These are phyloP conservation scores for Glossosoma conforme DNA, from an alignment of 1,140 invertebrate genomes.

Conservation along the genomic window DNA sequence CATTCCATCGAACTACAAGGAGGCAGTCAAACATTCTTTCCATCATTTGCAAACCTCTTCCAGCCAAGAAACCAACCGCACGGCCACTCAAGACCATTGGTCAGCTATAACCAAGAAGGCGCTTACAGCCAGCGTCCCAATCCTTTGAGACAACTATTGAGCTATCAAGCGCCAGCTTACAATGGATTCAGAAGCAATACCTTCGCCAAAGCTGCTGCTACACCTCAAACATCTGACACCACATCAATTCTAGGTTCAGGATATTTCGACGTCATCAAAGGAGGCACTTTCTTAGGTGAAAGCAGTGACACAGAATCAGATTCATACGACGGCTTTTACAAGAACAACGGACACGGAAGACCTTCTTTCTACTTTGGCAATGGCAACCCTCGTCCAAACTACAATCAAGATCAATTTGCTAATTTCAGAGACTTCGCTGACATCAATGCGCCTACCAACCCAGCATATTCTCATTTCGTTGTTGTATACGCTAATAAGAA, in stretches of 20 bases:
- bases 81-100: slow-evolving; percentile 36
- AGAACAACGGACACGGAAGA: slow-evolving; percentile 63
- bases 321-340: slow-evolving; percentile 55
- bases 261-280: slow-evolving; percentile 82
- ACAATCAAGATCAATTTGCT: slow-evolving; percentile 71
- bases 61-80: slow-evolving; percentile 33
- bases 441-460: slow-evolving; percentile 74
- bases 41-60: slow-evolving; percentile 46
- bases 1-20: slow-evolving; percentile 46
- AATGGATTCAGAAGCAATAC: slow-evolving; percentile 37
- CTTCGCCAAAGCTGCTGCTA: slow-evolving; percentile 30
- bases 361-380: slow-evolving; percentile 56
- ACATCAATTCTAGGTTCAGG: slow-evolving; percentile 69
- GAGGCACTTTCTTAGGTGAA: slow-evolving; percentile 76
- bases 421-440: slow-evolving; percentile 87
- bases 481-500: slow-evolving; percentile 79
- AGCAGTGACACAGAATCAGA: slow-evolving; percentile 47
- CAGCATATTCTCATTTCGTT: slow-evolving; percentile 75
- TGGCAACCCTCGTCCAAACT: slow-evolving; percentile 53
- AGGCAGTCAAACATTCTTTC: slow-evolving; percentile 46
- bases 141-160: slow-evolving; percentile 44
- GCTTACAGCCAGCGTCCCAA: slow-evolving; percentile 49
- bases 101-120: slow-evolving; percentile 44
- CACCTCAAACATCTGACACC: slow-evolving; percentile 33
- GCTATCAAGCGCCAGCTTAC: slow-evolving; percentile 43